These are phyloP conservation scores for Rhagologus leucostigma DNA, from an alignment of 2,113 vertebrate species.

Conservation along the genomic window DNA sequence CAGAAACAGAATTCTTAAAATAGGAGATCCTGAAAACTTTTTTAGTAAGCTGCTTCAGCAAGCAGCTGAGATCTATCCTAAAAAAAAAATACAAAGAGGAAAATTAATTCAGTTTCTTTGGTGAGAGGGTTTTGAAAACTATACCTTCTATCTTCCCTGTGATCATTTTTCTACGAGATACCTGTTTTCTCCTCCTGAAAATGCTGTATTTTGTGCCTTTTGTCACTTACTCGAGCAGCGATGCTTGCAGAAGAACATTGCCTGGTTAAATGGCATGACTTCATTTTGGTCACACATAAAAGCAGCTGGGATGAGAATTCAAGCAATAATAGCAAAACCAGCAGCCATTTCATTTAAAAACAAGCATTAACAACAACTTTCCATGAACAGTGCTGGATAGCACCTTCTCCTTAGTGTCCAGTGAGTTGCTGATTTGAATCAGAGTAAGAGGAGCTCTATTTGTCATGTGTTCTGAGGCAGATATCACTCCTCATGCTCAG, in stretches of 20 bases:
- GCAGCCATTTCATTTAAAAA: neutral
- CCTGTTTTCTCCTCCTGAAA: neutral
- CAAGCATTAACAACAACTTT: neutral
- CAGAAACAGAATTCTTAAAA: neutral
- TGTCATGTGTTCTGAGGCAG: neutral
- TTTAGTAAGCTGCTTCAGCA: neutral
- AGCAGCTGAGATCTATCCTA: neutral
- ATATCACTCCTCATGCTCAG: neutral
- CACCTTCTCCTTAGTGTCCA: neutral
- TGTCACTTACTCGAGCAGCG: neutral
- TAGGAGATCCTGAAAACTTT: neutral
- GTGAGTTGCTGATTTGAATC: neutral
- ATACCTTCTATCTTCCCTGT: neutral
- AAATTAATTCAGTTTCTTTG: neutral
- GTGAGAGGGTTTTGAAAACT: neutral
- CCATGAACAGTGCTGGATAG: neutral
- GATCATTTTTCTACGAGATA: neutral
- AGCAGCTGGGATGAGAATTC: neutral
- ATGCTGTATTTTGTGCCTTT: neutral
- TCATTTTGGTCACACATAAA: neutral
- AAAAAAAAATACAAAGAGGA: neutral
- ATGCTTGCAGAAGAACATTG: neutral
- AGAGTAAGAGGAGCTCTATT: neutral
- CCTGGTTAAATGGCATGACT: neutral
- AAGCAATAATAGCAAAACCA: neutral